Percentiles rank a stretch among this genome's conserved stretches.
These are phyloP conservation scores for Ophonus ardosiacus DNA, from an alignment of 2,888 invertebrate species.

Conservation along the genomic window DNA sequence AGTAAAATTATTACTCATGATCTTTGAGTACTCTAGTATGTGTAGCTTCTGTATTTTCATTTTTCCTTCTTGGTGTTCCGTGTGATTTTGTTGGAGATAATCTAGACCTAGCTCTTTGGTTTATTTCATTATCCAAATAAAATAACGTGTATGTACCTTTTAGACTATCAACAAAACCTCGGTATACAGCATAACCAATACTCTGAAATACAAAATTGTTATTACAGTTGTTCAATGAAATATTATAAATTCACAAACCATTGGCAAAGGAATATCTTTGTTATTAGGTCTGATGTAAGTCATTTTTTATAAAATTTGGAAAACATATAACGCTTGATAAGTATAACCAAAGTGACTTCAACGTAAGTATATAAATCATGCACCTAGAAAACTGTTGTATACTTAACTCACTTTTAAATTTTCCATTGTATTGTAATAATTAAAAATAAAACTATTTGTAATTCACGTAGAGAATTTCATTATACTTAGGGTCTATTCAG, in stretches of 20 bases:
- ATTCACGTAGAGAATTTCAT: conserved; percentile 57
- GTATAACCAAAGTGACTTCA: background rate
- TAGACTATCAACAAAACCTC: conserved; percentile 88
- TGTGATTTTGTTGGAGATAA: conserved; percentile 77
- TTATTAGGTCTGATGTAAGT: conserved; percentile 52
- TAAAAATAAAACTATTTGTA: conserved; percentile 57
- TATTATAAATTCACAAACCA: conserved; percentile 57
- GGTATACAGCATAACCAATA: conserved; percentile 81
- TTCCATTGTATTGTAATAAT: conserved; percentile 63
- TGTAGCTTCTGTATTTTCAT: conserved; percentile 68
- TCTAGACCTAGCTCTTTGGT: conserved; percentile 79
- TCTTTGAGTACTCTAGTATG: conserved; percentile 73
- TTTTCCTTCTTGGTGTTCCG: conserved; percentile 74
- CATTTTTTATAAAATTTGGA: conserved; percentile 43
- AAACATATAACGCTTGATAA: background rate
- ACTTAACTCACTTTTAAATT: conserved; percentile 62
- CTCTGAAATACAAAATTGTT: conserved; percentile 76
- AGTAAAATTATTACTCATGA: conserved; percentile 75
- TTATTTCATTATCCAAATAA: conserved; percentile 88
- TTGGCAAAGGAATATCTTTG: conserved; percentile 54
- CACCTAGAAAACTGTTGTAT: conserved; percentile 36
- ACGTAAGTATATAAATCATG: conserved; percentile 42
- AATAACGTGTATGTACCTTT: conserved; percentile 86
- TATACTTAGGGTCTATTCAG: conserved; percentile 47
- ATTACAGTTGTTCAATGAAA: conserved; percentile 8